phyloP scores from a whole-genome alignment of 2,113 vertebrate genomes.

The Semicossyphus pulcher region DNA sequence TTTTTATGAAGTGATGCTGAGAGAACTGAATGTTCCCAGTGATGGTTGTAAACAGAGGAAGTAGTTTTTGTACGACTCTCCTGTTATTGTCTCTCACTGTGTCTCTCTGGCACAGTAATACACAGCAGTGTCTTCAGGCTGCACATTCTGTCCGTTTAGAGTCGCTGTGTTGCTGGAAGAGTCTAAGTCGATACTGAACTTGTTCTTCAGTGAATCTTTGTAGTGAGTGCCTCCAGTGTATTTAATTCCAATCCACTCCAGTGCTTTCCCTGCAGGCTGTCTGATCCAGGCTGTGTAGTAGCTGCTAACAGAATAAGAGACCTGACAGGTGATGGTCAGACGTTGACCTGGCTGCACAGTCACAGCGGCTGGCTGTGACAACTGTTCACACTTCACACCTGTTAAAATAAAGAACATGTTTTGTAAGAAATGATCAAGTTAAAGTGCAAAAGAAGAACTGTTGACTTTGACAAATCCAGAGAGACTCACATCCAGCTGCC shows the following conservation, averaged over 20 bases:
- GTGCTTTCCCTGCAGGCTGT: slow-evolving; percentile 57
- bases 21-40: too few species aligned
- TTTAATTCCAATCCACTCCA: slow-evolving; percentile 40
- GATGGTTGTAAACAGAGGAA: too few species aligned
- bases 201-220: slow-evolving; percentile 51
- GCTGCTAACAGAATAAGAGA: slow-evolving; percentile 11
- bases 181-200: slow-evolving; percentile 39
- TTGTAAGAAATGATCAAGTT: not conserved
- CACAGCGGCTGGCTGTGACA: slow-evolving; percentile 53
- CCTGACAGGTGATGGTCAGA: not conserved
- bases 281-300: slow-evolving; percentile 34
- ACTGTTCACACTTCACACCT: slow-evolving; percentile 1
- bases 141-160: slow-evolving; percentile 47
- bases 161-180: slow-evolving; percentile 40
- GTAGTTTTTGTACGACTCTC: slow-evolving; percentile 49
- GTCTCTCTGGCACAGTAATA: slow-evolving; percentile 60
- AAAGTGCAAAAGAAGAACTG: not conserved
- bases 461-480: not conserved
- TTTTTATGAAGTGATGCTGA: too few species aligned
- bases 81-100: slow-evolving; percentile 49
- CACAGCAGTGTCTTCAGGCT: slow-evolving; percentile 59
- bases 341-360: not conserved
- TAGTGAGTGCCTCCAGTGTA: rapidly evolving
- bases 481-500: too few species aligned
- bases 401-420: not conserved